Conservation (phyloP, 2,888 invertebrate species). For the Alviniconcha strummeri region DNA sequence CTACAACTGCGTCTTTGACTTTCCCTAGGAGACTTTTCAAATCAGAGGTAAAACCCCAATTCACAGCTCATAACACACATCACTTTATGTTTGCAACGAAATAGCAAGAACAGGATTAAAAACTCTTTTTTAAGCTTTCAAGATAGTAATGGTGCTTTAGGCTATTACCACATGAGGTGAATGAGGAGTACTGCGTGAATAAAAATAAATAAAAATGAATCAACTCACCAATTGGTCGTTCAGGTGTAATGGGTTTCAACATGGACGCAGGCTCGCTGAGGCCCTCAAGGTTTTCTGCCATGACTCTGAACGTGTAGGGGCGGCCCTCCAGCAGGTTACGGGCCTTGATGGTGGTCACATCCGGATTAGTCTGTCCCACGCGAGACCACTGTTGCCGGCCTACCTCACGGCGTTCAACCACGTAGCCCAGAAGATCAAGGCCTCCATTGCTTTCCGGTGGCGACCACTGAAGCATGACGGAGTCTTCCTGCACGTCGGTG, state of each 20-base stretch:
- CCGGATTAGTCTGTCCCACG: slow-evolving; percentile 78
- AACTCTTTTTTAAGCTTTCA: no score
- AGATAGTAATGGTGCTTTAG: no score
- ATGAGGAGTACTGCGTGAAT: no score
- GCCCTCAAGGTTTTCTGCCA: slow-evolving; percentile 69
- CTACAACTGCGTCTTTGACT: no score
- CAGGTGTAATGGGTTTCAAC: slow-evolving; percentile 58
- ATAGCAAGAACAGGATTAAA: no score
- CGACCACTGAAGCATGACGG: slow-evolving; percentile 78
- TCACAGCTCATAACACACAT: no score
- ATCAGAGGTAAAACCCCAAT: no score
- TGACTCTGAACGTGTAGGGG: slow-evolving; percentile 70
- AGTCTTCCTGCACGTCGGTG: slow-evolving; percentile 59
- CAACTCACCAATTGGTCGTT: slow-evolving; percentile 50
- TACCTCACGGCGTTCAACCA: slow-evolving; percentile 62
- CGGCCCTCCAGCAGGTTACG: slow-evolving; percentile 64
- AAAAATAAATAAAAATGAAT: no score
- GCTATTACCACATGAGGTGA: no score
- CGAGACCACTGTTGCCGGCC: slow-evolving; percentile 75
- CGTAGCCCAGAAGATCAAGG: slow-evolving; percentile 60
- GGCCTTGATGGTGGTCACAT: slow-evolving; percentile 49
- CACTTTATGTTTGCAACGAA: no score
- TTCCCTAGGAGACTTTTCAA: no score
- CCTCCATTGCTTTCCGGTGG: slow-evolving; percentile 71
- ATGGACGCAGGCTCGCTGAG: slow-evolving; percentile 64